Evolutionary conservation across 2,113 vertebrate genomes (phyloP).

Genomic region (Takifugu flavidus): DNA sequence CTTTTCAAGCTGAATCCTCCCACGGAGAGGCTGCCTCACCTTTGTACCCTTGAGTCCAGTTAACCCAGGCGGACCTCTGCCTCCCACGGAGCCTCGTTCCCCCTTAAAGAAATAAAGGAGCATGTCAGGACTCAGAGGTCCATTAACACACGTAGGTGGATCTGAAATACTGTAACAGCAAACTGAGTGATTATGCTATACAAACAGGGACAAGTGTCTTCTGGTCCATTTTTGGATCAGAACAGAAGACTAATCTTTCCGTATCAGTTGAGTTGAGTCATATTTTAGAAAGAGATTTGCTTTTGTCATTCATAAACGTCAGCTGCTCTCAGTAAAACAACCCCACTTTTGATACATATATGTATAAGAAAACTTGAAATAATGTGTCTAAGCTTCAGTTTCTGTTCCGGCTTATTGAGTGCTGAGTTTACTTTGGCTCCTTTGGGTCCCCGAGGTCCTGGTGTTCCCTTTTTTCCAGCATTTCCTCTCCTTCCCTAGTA

Average conservation of each 20-base stretch:
- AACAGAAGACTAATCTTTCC: too few relatives aligned
- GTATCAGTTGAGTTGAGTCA: background rate
- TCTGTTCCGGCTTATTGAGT: background rate
- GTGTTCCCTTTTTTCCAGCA: slow-evolving; percentile 34
- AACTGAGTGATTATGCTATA: too few relatives aligned
- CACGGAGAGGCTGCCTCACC: slow-evolving; percentile 42
- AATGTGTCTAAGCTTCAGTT: background rate
- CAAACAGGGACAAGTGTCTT: too few relatives aligned
- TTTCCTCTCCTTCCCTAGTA: slow-evolving; percentile 58
- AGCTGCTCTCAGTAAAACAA: background rate
- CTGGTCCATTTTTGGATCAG: background rate
- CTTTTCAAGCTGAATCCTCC: slow-evolving; percentile 23
- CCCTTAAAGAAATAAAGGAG: slow-evolving; percentile 49
- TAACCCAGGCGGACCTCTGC: slow-evolving; percentile 48
- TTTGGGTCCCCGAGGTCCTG: slow-evolving; percentile 32
- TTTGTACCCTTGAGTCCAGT: slow-evolving; percentile 54
- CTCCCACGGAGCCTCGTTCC: slow-evolving; percentile 49
- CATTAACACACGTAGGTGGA: background rate
- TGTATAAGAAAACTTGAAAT: background rate
- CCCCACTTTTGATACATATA: background rate
- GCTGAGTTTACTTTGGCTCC: slow-evolving; percentile 42
- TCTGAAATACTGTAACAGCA: background rate
- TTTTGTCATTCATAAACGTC: background rate
- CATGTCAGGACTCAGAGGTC: slow-evolving; percentile 4
- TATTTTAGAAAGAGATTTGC: background rate